Conservation (phyloP, 2,797 vertebrate genomes). For the Ptychobarbus kaznakovi region DNA sequence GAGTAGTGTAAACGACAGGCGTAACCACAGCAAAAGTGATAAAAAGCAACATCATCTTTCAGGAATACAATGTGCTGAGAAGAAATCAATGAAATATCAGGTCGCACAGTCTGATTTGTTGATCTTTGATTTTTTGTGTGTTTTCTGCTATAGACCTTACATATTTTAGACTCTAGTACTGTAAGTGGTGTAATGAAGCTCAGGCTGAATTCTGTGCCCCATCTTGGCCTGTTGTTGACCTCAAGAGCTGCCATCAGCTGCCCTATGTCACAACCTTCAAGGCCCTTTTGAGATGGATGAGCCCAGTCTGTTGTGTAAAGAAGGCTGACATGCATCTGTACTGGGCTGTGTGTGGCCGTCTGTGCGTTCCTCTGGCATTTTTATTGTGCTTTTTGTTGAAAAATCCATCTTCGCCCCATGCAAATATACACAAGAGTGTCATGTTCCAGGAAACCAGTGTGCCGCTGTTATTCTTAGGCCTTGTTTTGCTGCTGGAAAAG, state of each 20-base stretch:
- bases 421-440: slow-evolving; percentile 36
- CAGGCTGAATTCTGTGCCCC: neutral
- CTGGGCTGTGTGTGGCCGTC: slow-evolving; percentile 19
- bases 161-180: neutral
- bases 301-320: slow-evolving; percentile 9
- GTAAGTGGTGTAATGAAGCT: neutral
- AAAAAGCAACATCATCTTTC: slow-evolving; percentile 1
- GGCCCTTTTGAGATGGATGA: slow-evolving; percentile 11
- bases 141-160: neutral
- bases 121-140: neutral
- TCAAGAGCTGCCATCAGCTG: neutral
- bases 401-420: slow-evolving; percentile 15
- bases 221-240: slow-evolving; percentile 28
- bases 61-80: neutral
- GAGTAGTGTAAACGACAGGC: too few species aligned
- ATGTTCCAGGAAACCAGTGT: slow-evolving; percentile 26
- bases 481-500: slow-evolving; percentile 62
- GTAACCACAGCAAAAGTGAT: too few species aligned
- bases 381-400: slow-evolving; percentile 4
- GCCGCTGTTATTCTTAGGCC: slow-evolving; percentile 5
- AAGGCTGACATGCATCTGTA: neutral
- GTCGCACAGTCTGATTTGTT: neutral
- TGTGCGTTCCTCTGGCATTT: neutral
- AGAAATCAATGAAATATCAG: slow-evolving; percentile 8
- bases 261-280: slow-evolving; percentile 13